phyloP scores from a whole-genome alignment of 1,140 invertebrate genomes.

The Aphis craccivora region DNA sequence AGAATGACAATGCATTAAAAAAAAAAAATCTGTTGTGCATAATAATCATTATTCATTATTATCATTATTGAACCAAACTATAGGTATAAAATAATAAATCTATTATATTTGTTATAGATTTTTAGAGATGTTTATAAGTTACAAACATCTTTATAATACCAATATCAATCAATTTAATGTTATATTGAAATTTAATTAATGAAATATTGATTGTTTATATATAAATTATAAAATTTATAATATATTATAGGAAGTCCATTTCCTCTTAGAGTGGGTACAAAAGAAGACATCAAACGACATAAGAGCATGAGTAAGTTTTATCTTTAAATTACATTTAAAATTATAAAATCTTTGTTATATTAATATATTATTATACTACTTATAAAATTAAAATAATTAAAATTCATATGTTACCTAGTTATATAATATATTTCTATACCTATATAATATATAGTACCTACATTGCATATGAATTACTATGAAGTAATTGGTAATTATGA shows the following conservation, averaged over 20 bases:
- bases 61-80: neutral
- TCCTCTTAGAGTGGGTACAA: slow-evolving; percentile 79
- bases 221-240: neutral
- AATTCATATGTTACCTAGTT: no score
- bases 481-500: neutral
- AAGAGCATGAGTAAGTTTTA: slow-evolving; percentile 57
- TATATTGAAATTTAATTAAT: neutral
- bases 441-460: neutral
- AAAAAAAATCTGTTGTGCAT: neutral
- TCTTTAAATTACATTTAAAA: neutral
- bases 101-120: neutral
- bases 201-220: neutral
- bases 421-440: no score
- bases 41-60: neutral
- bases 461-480: neutral
- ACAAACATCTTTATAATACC: neutral
- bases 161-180: neutral
- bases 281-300: slow-evolving; percentile 64
- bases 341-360: neutral
- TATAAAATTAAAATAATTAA: neutral
- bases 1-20: neutral
- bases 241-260: slow-evolving; percentile 68
- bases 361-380: neutral
- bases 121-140: neutral
- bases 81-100: neutral